Conservation (phyloP, 2,113 vertebrate genomes). For the Chamaea fasciata region DNA sequence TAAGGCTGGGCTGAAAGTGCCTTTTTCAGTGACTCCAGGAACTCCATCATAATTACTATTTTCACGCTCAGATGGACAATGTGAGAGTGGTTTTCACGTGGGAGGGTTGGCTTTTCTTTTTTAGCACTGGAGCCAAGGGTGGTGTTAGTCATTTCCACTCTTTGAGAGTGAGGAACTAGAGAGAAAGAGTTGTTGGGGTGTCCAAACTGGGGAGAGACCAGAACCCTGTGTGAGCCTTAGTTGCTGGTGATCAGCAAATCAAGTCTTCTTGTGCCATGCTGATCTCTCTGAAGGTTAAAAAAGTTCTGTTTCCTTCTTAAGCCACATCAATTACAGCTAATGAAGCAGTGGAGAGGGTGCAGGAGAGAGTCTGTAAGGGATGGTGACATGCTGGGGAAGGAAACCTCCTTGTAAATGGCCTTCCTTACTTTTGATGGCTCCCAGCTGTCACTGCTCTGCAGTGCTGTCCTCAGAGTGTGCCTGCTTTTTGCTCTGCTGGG, state of each 20-base stretch:
- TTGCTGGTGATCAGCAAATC: neutral
- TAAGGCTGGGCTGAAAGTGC: neutral
- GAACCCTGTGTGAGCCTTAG: neutral
- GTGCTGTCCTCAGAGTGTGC: neutral
- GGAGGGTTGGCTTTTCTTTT: neutral
- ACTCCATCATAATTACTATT: neutral
- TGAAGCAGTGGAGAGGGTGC: neutral
- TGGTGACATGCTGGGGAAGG: neutral
- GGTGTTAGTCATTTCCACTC: neutral
- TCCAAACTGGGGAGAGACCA: neutral
- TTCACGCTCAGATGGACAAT: neutral
- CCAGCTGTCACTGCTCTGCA: neutral
- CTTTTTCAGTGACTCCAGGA: neutral
- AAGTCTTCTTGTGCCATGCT: neutral
- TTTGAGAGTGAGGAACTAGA: neutral
- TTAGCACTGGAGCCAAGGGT: neutral
- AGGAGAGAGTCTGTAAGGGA: neutral
- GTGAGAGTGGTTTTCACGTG: neutral
- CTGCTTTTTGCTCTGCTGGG: conserved; percentile 7
- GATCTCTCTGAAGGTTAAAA: neutral
- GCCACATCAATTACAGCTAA: conserved; percentile 8
- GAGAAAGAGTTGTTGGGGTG: neutral
- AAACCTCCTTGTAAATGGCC: conserved; percentile 35
- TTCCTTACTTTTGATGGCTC: neutral
- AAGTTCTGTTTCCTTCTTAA: neutral